phyloP scores from a whole-genome alignment of 2,113 vertebrate species.

The Chaetops frenatus region DNA sequence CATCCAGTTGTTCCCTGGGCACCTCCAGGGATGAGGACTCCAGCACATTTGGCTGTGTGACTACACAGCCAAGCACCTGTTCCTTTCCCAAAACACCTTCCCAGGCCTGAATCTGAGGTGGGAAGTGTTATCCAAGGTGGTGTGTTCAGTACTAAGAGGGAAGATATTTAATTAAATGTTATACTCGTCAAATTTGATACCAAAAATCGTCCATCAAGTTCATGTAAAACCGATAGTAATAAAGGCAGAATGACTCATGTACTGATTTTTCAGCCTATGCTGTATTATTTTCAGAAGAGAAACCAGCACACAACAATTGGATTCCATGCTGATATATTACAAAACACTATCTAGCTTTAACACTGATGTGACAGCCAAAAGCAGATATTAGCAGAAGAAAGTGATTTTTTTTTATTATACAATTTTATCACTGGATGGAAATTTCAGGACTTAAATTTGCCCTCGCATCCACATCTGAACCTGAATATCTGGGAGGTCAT shows the following conservation, averaged over 20 bases:
- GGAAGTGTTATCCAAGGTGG: neutral
- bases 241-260: neutral
- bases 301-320: neutral
- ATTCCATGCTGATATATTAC: neutral
- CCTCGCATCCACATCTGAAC: slow-evolving; percentile 14
- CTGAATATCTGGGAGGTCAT: slow-evolving; percentile 45
- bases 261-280: neutral
- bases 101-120: neutral
- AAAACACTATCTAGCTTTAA: neutral
- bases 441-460: slow-evolving; percentile 45
- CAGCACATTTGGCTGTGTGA: neutral
- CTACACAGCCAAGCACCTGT: neutral
- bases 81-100: neutral
- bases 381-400: slow-evolving; percentile 39
- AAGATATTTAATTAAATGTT: slow-evolving; percentile 16
- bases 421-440: slow-evolving; percentile 44
- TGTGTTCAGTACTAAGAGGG: neutral
- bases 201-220: neutral
- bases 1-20: neutral
- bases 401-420: slow-evolving; percentile 22
- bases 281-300: neutral
- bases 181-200: neutral
- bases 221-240: neutral
- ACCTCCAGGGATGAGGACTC: neutral
- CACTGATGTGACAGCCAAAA: slow-evolving; percentile 9